These are phyloP conservation scores for Centrocercus urophasianus DNA, from an alignment of 2,113 vertebrate genomes.

Conservation along the genomic window DNA sequence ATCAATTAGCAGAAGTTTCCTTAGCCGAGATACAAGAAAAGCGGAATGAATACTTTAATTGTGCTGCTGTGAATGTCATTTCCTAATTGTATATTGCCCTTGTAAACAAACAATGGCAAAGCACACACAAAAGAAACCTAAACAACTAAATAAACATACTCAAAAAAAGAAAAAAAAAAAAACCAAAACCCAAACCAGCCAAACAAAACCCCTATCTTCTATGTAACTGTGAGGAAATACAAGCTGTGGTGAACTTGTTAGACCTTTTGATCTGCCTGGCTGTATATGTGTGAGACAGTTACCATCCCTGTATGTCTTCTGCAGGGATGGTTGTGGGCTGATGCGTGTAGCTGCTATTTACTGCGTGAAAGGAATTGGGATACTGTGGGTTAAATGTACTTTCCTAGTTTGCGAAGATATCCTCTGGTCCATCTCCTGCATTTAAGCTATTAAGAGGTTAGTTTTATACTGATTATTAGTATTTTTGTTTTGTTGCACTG, in stretches of 20 bases:
- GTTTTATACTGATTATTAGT: background rate
- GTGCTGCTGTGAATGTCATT: background rate
- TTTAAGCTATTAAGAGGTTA: background rate
- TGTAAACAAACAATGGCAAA: background rate
- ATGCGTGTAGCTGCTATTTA: background rate
- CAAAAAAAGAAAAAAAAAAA: too few relatives aligned
- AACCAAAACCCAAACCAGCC: background rate
- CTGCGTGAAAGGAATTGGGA: background rate
- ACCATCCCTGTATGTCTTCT: background rate
- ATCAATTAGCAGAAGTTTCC: background rate
- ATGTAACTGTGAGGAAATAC: background rate
- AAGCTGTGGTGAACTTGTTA: background rate
- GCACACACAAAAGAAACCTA: background rate
- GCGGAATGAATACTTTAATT: background rate
- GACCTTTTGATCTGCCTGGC: background rate
- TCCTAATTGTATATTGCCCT: background rate
- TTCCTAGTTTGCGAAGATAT: background rate
- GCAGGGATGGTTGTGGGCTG: background rate
- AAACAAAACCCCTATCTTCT: background rate
- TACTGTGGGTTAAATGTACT: background rate
- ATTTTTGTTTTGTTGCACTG: background rate
- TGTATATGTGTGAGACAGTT: background rate
- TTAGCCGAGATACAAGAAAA: background rate
- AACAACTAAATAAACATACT: background rate
- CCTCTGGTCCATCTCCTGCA: background rate